phyloP scores from a whole-genome alignment of 2,797 vertebrate species.

The Lophius americanus region DNA sequence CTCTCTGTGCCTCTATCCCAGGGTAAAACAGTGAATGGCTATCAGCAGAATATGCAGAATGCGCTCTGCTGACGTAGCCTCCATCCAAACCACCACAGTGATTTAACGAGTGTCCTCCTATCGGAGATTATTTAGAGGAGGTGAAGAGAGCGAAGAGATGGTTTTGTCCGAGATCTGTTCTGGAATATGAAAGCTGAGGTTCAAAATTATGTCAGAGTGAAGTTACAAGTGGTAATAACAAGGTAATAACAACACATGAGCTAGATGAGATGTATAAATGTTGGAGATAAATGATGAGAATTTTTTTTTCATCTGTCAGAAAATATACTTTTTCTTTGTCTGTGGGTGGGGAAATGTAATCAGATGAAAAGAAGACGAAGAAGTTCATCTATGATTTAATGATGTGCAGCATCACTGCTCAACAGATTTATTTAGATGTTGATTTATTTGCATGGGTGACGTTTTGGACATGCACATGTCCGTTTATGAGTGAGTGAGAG shows the following conservation, averaged over 20 bases:
- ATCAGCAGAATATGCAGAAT: slow-evolving; percentile 37
- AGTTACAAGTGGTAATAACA: slow-evolving; percentile 6
- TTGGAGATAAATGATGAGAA: not conserved
- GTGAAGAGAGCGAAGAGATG: slow-evolving; percentile 41
- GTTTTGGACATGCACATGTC: slow-evolving; percentile 3
- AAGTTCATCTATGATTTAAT: slow-evolving; percentile 46
- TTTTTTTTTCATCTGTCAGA: slow-evolving; percentile 2
- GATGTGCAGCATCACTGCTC: slow-evolving; percentile 52
- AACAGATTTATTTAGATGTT: slow-evolving; percentile 41
- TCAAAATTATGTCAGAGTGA: slow-evolving; percentile 17
- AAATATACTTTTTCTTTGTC: not conserved
- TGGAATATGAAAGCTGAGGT: slow-evolving; percentile 19
- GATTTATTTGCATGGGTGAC: slow-evolving; percentile 3
- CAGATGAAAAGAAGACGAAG: not conserved
- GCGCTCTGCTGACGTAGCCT: slow-evolving; percentile 71
- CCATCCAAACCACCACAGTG: slow-evolving; percentile 64
- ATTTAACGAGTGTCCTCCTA: slow-evolving; percentile 57
- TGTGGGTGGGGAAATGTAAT: not conserved
- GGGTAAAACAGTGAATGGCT: slow-evolving; percentile 37
- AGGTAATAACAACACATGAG: not conserved
- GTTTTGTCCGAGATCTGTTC: not conserved
- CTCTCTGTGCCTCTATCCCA: slow-evolving; percentile 40
- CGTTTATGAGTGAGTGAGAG: slow-evolving; percentile 23
- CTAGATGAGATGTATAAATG: not conserved
- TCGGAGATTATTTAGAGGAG: slow-evolving; percentile 60